These are phyloP conservation scores for Lampris megalopsis DNA, from an alignment of 2,113 vertebrate species.

Conservation along the genomic window DNA sequence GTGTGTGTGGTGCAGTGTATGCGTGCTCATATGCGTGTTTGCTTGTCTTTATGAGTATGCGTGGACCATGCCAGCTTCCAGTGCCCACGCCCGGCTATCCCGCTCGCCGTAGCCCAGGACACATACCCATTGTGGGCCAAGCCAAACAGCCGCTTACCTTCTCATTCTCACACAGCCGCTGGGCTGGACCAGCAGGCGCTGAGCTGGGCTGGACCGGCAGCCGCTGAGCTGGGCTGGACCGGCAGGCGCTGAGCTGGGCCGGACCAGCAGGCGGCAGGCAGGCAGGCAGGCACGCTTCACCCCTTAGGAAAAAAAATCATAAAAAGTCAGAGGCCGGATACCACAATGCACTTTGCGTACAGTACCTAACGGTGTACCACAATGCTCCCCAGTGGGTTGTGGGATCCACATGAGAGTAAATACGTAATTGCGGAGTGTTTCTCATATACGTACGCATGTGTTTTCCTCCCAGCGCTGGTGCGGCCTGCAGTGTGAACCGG, in stretches of 20 bases:
- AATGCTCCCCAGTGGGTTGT: slow-evolving; percentile 51
- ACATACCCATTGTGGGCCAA: slow-evolving; percentile 47
- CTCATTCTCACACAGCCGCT: slow-evolving; percentile 51
- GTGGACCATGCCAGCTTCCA: slow-evolving; percentile 58
- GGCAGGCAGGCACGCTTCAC: slow-evolving; percentile 61
- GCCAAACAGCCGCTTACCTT: slow-evolving; percentile 60
- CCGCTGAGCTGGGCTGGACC: slow-evolving; percentile 35
- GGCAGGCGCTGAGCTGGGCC: slow-evolving; percentile 10
- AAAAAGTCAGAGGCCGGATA: slow-evolving; percentile 42
- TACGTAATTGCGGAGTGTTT: slow-evolving; percentile 49
- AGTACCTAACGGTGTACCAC: slow-evolving; percentile 42
- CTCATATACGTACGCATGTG: slow-evolving; percentile 8
- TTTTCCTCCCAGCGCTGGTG: slow-evolving; percentile 1
- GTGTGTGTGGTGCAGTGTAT: slow-evolving; percentile 18
- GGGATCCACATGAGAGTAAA: slow-evolving; percentile 16
- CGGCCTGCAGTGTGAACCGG: background rate
- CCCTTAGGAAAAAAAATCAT: slow-evolving; percentile 42
- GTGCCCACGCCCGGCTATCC: slow-evolving; percentile 68
- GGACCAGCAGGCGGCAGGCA: background rate
- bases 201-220: slow-evolving; percentile 40
- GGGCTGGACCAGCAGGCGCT: slow-evolving; percentile 40
- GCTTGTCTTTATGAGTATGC: slow-evolving; percentile 55
- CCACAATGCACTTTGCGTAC: slow-evolving; percentile 60
- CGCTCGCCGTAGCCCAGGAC: slow-evolving; percentile 39
- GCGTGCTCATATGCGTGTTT: background rate